Conservation (phyloP, 2,113 vertebrate genomes). For the Astur gentilis region DNA sequence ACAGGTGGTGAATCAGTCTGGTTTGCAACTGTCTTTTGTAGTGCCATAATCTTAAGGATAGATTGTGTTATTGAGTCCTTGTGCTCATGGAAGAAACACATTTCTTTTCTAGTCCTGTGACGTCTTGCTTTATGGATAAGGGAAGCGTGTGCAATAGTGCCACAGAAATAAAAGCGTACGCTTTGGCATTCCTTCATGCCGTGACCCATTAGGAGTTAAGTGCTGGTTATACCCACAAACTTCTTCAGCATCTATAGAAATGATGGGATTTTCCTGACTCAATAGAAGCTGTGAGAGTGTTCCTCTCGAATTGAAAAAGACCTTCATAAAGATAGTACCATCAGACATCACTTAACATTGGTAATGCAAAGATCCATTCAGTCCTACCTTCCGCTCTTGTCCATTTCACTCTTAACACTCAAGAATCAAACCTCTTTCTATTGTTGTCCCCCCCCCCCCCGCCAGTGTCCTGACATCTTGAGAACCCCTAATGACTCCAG, state of each 20-base stretch:
- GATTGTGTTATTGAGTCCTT: background rate
- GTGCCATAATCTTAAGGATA: background rate
- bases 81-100: background rate
- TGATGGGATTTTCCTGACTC: background rate
- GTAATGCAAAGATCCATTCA: background rate
- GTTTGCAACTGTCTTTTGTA: background rate
- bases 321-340: background rate
- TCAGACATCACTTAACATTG: background rate
- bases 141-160: background rate
- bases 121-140: background rate
- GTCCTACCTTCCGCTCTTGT: background rate
- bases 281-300: background rate
- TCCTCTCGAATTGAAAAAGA: background rate
- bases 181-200: background rate
- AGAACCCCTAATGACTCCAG: background rate
- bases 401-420: background rate
- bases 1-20: background rate
- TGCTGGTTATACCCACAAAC: background rate
- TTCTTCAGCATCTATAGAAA: background rate
- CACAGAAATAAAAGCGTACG: fast-evolving
- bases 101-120: background rate
- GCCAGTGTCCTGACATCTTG: background rate
- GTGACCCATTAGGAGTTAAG: background rate
- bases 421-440: background rate
- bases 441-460: too few relatives aligned